phyloP scores from a whole-genome alignment of 2,797 vertebrate species.

The Sebastes cheni region DNA sequence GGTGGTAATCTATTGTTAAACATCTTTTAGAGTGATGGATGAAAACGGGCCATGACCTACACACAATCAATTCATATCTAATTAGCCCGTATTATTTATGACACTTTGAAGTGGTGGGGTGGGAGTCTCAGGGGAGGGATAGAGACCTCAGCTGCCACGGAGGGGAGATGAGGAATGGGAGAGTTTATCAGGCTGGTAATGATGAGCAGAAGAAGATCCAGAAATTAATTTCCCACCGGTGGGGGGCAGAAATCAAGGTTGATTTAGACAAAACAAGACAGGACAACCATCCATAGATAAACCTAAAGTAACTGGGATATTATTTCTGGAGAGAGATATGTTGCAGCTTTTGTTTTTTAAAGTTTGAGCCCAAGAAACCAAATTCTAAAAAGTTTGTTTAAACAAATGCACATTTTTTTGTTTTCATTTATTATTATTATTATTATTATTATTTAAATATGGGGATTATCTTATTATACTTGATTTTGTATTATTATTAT shows the following conservation, averaged over 20 bases:
- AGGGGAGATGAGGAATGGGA: constrained; percentile 89
- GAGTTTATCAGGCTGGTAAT: constrained; percentile 89
- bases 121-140: constrained; percentile 77
- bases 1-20: constrained; percentile 88
- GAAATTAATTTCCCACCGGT: constrained; percentile 53
- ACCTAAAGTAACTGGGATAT: background rate
- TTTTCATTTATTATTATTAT: too few relatives aligned
- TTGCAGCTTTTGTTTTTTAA: background rate
- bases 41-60: constrained; percentile 83
- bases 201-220: constrained; percentile 80
- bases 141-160: constrained; percentile 84
- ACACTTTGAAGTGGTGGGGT: constrained; percentile 82
- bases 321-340: background rate
- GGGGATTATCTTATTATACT: too few relatives aligned
- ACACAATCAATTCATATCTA: constrained; percentile 91
- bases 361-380: background rate
- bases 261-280: background rate
- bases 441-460: too few relatives aligned
- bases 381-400: background rate
- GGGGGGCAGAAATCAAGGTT: background rate
- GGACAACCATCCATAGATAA: background rate
- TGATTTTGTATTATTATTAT: too few relatives aligned
- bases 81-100: constrained; percentile 92
- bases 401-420: background rate
- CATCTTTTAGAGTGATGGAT: constrained; percentile 90